These are phyloP conservation scores for Apocheima hispidaria DNA, from an alignment of 2,888 invertebrate genomes.

Conservation along the genomic window DNA sequence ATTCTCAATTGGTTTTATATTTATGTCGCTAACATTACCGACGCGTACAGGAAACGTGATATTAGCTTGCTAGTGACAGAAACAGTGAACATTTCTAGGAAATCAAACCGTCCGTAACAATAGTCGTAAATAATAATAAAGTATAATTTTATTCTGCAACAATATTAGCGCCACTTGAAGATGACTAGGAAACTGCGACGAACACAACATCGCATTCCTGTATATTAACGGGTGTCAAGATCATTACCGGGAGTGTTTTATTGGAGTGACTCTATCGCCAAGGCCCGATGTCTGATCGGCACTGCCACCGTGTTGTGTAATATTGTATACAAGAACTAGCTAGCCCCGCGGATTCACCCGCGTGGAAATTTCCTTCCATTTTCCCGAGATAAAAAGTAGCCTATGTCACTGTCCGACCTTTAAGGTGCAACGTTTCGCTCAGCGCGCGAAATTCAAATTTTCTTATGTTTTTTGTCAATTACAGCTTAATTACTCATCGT, in stretches of 20 bases:
- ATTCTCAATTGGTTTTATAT: too few relatives aligned
- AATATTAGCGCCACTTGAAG: constrained; percentile 57
- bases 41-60: not conserved
- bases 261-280: constrained; percentile 62
- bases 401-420: too few relatives aligned
- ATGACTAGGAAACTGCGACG: constrained; percentile 68
- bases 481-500: too few relatives aligned
- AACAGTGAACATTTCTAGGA: constrained; percentile 35
- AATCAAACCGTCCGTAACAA: constrained; percentile 36
- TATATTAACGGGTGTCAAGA: constrained; percentile 69
- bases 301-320: constrained; percentile 18
- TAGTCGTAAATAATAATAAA: constrained; percentile 40
- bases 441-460: too few relatives aligned
- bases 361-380: too few relatives aligned
- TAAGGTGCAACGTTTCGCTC: too few relatives aligned
- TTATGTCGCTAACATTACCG: not conserved
- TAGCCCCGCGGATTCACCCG: too few relatives aligned
- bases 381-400: too few relatives aligned
- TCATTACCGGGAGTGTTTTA: constrained; percentile 70
- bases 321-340: too few relatives aligned
- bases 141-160: constrained; percentile 49
- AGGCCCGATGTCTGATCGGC: constrained; percentile 47
- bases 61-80: not conserved
- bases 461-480: too few relatives aligned
- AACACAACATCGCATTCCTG: constrained; percentile 68